Evolutionary conservation across 2,797 vertebrate genomes (phyloP).

Genomic region (Peromyscus nudipes): DNA sequence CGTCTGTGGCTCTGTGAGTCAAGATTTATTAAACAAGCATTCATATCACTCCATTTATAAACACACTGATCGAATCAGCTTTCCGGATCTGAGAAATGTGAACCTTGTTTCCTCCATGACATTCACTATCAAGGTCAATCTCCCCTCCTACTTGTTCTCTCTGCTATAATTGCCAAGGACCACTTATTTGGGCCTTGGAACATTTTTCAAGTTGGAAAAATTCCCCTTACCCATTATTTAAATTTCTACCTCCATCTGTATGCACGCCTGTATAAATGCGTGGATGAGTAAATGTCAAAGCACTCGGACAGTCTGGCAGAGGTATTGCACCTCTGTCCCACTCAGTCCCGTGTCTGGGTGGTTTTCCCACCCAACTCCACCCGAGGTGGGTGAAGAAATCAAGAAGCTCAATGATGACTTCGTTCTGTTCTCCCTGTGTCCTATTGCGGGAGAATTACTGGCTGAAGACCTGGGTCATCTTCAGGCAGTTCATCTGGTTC

Average conservation of each 20-base stretch:
- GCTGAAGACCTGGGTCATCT: not conserved
- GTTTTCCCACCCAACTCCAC: not conserved
- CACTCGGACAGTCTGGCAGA: not conserved
- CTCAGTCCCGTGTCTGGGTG: conserved; percentile 16
- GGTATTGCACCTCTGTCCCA: not conserved
- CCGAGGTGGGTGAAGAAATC: conserved; percentile 25
- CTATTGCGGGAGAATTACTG: not conserved
- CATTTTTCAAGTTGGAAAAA: conserved; percentile 43
- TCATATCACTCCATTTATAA: conserved; percentile 64
- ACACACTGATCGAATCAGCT: conserved; percentile 65
- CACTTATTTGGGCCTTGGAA: conserved; percentile 62
- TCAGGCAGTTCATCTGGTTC: conserved; percentile 45
- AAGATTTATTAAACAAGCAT: conserved; percentile 57
- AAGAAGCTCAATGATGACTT: not conserved
- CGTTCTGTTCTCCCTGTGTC: conserved; percentile 16
- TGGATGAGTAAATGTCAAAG: not conserved
- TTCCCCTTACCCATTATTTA: conserved; percentile 10
- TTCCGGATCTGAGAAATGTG: conserved; percentile 56
- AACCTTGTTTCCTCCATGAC: conserved; percentile 31
- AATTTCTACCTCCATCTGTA: not conserved
- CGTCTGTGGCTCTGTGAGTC: conserved; percentile 13
- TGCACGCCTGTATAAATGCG: not conserved
- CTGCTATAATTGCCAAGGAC: conserved; percentile 61
- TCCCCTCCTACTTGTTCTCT: conserved; percentile 51
- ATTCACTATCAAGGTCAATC: conserved; percentile 63